Base-by-base conservation (phyloP, 2,888 invertebrate species). In the Synanthedon vespiformis region DNA sequence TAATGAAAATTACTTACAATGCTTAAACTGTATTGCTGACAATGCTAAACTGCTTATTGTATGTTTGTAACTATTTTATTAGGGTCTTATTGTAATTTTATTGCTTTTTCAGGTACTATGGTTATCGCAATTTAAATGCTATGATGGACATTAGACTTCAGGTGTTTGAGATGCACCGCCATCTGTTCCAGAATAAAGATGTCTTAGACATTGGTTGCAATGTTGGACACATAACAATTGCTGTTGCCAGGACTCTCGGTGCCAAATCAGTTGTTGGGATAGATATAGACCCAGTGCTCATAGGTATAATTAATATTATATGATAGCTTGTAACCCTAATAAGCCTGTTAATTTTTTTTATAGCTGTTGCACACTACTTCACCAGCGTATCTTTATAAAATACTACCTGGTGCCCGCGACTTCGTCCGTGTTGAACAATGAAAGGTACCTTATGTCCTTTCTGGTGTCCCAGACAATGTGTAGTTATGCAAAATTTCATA, bases 161-260 rank as follows among this genome's bases (percentile, higher is more conserved):
- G 67, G 92, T 94, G 53, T 93, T 99, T 67, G 90, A 90, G 55
- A 90, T 92, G 68, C 92, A 95, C 65, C 87, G 90, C 48, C 93
- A 96, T 65, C 89, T 98, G 70, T 98, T 99, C 76, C 89, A 92
- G 58, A 93, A 93, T 59, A 97, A 95, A 80, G 95, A 96, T 78
- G 93, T 99, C 49, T 88, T 99, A 58, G 99, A 99, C 73, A 94
- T 99, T 70, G 99, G 99, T 13, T 99, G 99, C 80, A 99, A 99
- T 82, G 94, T 96, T 56, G 99, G 99, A 1, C 96, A 97, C 74
- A 91, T 99, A 61, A 97, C 99, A 10, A 90, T 98, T 47, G 92
- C 94, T 0, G 90, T 99, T 51, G 99, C 97, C 0, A 89, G 94
- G 57, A 94, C 96, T 65, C 92, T 95, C 62, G 89, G 91, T 40